Base-by-base conservation (phyloP, 2,888 invertebrate species). In the Dryococelus australis region DNA sequence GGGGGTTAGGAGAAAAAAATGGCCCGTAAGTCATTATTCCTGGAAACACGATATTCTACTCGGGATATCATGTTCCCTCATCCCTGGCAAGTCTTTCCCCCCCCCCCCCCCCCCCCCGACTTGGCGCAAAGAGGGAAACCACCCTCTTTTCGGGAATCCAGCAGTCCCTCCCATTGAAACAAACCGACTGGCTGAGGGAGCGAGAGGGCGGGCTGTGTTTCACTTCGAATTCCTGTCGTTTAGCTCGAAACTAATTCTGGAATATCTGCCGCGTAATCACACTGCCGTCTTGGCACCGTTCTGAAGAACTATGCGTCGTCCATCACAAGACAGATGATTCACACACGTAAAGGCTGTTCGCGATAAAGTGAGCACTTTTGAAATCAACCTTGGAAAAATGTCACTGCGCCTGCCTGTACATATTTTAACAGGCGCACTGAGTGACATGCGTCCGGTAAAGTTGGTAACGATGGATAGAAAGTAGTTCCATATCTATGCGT, bases 21-120 rank as follows among this genome's bases (percentile, higher is more conserved):
- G 65, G 65, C 65, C 65, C 20, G 65, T 16, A 65, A 65, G 65
- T 65, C 65, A 65, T 65, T 65, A 65, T 65, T 65, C 65, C 65
- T 65, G 65, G 65, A 65, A 65, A 65, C 65, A 65, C 65, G 65
- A 65, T 65, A 65, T 65, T 65, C 65, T 65, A 65, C 65, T 65
- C 65, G 65, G 20, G 65, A 65, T 65, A 10, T 65, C 65, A n/a
- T 65, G 65, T 65, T 65, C 65, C n/a, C 20, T 10, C 65, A 16
- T 65, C 65, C 65, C 65, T 65, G n/a, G 24, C 65, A 65, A 65
- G 65, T 65, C n/a, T 65, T 47, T 47, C n/a, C 65, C n/a, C 24
- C 65, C 65, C 65, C 16, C 24, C 8, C 24, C 65, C 16, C 12
- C 47, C 35, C 35, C 35, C 35, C 1, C 4, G 35, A 35, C 35